A percentile compares a stretch with the other conserved stretches of the same genome.
Conservation (phyloP, 1,140 invertebrate species). For the Colletes latitarsis region DNA sequence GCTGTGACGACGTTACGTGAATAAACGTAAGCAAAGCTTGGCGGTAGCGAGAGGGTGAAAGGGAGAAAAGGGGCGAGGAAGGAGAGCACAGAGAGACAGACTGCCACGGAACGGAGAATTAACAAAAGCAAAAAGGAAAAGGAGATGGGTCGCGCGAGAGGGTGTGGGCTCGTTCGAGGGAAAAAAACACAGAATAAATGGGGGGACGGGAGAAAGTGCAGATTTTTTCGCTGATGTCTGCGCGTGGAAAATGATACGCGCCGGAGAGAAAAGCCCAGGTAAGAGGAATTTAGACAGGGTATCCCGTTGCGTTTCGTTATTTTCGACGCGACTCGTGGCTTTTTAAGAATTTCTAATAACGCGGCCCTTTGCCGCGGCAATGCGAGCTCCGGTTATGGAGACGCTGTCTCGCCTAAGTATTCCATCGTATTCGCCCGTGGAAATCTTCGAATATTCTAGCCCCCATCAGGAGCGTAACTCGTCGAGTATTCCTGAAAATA, state of each 20-base stretch:
- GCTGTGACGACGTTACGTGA: neutral
- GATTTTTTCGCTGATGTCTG: constrained; percentile 23
- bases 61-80: too few species aligned
- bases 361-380: neutral
- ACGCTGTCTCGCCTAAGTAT: too few species aligned
- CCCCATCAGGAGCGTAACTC: too few species aligned
- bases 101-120: too few species aligned
- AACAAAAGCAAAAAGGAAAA: neutral
- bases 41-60: too few species aligned
- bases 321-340: neutral
- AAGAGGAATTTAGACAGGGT: constrained; percentile 9
- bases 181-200: too few species aligned
- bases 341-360: constrained; percentile 6
- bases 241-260: constrained; percentile 4
- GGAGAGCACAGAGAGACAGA: too few species aligned
- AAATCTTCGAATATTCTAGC: too few species aligned
- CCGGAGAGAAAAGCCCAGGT: neutral
- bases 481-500: too few species aligned
- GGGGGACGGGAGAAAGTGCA: neutral
- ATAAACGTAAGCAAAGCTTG: neutral
- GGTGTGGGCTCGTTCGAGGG: neutral
- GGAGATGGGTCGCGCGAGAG: too few species aligned
- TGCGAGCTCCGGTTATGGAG: neutral
- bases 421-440: too few species aligned
- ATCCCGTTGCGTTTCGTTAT: constrained; percentile 23